Evolutionary conservation across 2,113 vertebrate genomes (phyloP).

Genomic region (Lagenorhynchus albirostris): DNA sequence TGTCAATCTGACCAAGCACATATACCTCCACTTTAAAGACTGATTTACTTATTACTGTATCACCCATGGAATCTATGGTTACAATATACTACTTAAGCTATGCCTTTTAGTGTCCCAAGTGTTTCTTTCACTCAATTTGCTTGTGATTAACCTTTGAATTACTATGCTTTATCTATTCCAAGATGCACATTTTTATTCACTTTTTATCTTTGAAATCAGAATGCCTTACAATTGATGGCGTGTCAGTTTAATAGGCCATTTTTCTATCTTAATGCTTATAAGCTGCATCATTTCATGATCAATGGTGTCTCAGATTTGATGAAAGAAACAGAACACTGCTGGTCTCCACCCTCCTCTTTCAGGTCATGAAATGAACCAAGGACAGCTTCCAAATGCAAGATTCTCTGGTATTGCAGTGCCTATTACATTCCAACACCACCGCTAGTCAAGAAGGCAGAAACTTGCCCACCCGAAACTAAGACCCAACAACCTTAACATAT

Average conservation of each 20-base stretch:
- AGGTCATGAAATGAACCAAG: not conserved
- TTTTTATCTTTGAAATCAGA: conserved; percentile 3
- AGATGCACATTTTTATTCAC: not conserved
- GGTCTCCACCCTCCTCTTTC: not conserved
- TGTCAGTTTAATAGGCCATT: not conserved
- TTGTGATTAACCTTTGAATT: conserved; percentile 9
- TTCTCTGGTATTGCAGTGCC: not conserved
- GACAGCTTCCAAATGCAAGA: not conserved
- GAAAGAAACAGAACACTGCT: not conserved
- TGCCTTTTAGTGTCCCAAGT: not conserved
- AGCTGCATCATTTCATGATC: not conserved
- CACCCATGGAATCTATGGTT: not conserved
- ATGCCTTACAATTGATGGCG: not conserved
- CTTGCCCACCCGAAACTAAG: not conserved
- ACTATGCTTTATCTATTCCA: not conserved
- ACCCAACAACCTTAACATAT: not conserved
- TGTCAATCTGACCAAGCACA: not conserved
- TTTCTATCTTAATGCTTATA: not conserved
- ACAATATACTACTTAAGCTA: not conserved
- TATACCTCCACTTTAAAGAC: not conserved
- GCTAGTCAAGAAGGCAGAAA: not conserved
- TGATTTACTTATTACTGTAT: not conserved
- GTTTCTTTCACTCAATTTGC: conserved; percentile 22
- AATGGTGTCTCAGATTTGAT: not conserved
- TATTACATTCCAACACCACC: not conserved